Evolutionary conservation across 2,888 invertebrate genomes (phyloP).

Genomic region (Drosophila eohydei): DNA sequence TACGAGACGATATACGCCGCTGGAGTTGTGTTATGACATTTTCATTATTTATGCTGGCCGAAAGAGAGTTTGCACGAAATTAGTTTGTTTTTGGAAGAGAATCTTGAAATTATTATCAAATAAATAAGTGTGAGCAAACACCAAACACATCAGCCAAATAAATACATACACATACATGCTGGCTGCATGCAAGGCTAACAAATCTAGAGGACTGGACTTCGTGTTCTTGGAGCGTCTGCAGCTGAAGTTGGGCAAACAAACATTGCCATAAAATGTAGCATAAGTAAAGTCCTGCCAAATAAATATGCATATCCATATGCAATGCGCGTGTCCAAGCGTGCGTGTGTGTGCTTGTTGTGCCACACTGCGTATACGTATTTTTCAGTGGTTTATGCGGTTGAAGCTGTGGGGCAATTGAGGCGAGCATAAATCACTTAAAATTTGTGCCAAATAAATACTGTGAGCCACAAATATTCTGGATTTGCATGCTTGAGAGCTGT

Average conservation of each 20-base stretch:
- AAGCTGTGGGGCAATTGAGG: conserved; percentile 67
- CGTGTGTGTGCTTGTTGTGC: conserved; percentile 24
- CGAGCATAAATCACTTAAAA: conserved; percentile 79
- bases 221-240: conserved; percentile 41
- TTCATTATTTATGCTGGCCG: conserved; percentile 79
- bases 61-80: conserved; percentile 26
- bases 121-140: conserved; percentile 63
- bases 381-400: conserved; percentile 60
- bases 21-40: conserved; percentile 71
- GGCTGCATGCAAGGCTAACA: conserved; percentile 10
- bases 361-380: conserved; percentile 46
- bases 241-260: conserved; percentile 65
- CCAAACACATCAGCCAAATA: background rate
- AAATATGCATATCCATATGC: conserved; percentile 66
- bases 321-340: conserved; percentile 42
- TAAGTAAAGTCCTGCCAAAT: conserved; percentile 77
- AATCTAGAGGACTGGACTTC: conserved; percentile 47
- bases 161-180: background rate
- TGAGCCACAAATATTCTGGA: conserved; percentile 68
- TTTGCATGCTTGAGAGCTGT: conserved; percentile 51
- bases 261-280: conserved; percentile 73
- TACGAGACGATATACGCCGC: background rate
- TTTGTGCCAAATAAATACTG: conserved; percentile 79
- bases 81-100: conserved; percentile 55
- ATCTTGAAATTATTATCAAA: conserved; percentile 74